phyloP scores from a whole-genome alignment of 1,140 invertebrate genomes.

The Aleiodes sp. region DNA sequence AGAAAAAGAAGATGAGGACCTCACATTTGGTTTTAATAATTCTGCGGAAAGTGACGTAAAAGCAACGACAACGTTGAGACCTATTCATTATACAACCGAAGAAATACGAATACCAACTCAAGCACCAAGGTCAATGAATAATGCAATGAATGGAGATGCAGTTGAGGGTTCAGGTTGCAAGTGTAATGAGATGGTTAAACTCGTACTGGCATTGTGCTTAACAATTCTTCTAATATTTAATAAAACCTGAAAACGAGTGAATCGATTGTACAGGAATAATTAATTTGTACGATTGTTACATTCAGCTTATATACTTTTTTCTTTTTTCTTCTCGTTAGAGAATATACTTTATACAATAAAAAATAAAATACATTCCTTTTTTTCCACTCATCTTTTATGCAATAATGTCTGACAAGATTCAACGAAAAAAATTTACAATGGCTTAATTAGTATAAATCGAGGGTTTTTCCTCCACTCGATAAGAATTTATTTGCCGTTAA shows the following conservation, averaged over 20 bases:
- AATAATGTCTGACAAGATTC: not conserved
- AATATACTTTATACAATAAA: slow-evolving; percentile 54
- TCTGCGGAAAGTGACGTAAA: not conserved
- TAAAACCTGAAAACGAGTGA: not conserved
- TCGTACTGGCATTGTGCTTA: not conserved
- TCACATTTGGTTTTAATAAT: not conserved
- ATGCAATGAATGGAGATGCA: not conserved
- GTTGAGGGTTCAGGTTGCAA: not conserved
- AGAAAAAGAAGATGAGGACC: not conserved
- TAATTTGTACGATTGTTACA: too few relatives aligned
- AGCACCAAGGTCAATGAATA: not conserved
- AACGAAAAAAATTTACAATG: too few relatives aligned
- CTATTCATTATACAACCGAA: not conserved
- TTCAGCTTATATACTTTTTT: slow-evolving; percentile 30
- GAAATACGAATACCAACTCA: not conserved
- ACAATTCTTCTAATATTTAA: not conserved
- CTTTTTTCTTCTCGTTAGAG: too few relatives aligned
- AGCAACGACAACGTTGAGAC: not conserved
- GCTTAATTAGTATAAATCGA: too few relatives aligned
- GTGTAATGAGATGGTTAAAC: not conserved
- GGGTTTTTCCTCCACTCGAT: too few relatives aligned
- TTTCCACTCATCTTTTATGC: slow-evolving; percentile 38
- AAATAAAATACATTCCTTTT: slow-evolving; percentile 46
- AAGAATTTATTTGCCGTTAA: too few relatives aligned
- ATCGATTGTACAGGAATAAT: slow-evolving; percentile 3